A percentile compares a stretch with the other conserved stretches of the same genome.
Conservation (phyloP, 1,140 invertebrate species). For the Adelges cooleyi region DNA sequence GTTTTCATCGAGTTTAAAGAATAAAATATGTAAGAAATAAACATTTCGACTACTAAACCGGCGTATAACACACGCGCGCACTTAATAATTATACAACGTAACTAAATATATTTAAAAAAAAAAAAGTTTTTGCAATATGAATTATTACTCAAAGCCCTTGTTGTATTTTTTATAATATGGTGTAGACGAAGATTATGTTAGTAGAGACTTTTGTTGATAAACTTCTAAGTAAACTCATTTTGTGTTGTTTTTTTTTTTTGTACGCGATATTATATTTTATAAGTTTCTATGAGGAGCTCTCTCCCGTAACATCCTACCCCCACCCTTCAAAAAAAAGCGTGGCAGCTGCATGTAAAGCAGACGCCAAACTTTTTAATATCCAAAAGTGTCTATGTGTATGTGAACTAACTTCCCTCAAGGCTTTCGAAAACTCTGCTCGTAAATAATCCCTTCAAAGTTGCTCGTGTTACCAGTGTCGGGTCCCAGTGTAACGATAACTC, state of each 20-base stretch:
- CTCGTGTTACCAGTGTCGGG: neutral
- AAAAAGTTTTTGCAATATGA: too few species aligned
- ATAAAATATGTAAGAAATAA: too few species aligned
- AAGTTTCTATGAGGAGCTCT: constrained; percentile 6
- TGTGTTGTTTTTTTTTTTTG: neutral
- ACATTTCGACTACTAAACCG: too few species aligned
- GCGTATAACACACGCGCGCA: too few species aligned
- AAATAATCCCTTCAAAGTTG: constrained; percentile 27
- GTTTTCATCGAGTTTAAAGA: too few species aligned
- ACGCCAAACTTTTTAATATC: constrained; percentile 26
- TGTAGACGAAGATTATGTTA: too few species aligned
- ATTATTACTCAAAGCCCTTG: too few species aligned
- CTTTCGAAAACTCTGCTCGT: constrained; percentile 18
- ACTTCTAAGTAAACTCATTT: constrained; percentile 27
- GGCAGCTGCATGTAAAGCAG: constrained; percentile 5
- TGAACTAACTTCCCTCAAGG: constrained; percentile 22
- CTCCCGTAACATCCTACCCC: too few species aligned
- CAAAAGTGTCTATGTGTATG: neutral
- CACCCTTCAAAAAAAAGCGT: neutral
- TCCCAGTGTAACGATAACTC: constrained; percentile 27
- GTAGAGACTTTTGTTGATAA: constrained; percentile 19
- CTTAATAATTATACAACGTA: too few species aligned
- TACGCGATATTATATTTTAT: neutral
- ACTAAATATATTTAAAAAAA: too few species aligned
- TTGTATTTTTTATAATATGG: too few species aligned